Base-by-base conservation (phyloP, 2,113 vertebrate species). In the Phaetusa simplex region DNA sequence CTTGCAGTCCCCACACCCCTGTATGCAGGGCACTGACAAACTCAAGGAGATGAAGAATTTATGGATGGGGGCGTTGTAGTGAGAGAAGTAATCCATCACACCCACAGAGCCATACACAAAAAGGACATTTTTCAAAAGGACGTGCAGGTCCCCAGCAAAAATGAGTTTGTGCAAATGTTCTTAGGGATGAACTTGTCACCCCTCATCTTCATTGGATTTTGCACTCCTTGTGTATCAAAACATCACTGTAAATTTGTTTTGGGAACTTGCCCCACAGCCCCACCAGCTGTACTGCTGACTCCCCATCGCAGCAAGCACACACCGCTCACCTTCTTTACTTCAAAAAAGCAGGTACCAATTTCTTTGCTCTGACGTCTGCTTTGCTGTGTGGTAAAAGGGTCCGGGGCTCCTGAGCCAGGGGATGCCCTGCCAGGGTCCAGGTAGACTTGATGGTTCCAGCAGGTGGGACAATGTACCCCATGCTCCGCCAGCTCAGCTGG, bases 31-130 rank as follows among this genome's bases (percentile, higher is more conserved):
- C 74, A 64, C 40, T 56, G 65, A 76, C 55, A 94, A 21, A 62
- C 61, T 87, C 61, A 82, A 91, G 74, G 71, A 88, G 67, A 88
- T 53, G 71, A 90, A 82, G 30, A 77, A 92, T 71, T 93, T 86
- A 90, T 76, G 71, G 47, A 64, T 29, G 15, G 12, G 11, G 12
- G 47, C 88, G 38, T 32, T 5, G 0, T 12, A 47, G 47, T 32
- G 49, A 90, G 43, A 45, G 8, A n/a, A 69, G 36, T 16, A 82
- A 82, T 71, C 70, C 36, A 19, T 67, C 91, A 86, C 49, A 83
- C 23, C 13, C 50, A 26, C 29, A 56, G 56, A 67, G 12, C 36
- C 3, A 3, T 29, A n/a, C 36, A 81, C 20, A 52, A 29, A 69
- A 32, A 26, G 29, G 11, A 27, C 10, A 14, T 78, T 91, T 81